Base-by-base conservation (phyloP, 2,797 vertebrate genomes). In the Florisuga fusca region DNA sequence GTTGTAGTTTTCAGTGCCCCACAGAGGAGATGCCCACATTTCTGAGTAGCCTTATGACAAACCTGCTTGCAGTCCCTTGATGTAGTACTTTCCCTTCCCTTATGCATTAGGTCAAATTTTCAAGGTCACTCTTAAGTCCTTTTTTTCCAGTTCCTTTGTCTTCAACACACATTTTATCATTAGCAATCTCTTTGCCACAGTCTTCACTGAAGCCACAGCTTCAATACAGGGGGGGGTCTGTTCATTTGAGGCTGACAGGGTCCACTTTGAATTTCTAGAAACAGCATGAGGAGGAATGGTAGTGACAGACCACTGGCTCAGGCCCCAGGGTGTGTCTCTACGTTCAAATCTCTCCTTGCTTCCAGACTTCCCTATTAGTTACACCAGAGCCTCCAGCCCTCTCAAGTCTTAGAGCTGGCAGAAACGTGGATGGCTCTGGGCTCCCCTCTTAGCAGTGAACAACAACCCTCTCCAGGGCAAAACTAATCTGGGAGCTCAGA, bases 251-350 rank as follows among this genome's bases (percentile, higher is more conserved):
- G 15, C 12, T 91, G 64, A 46, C 76, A 88, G 79, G 19, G 31
- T 61, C 63, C 43, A 11, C 71, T 89, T 21, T 13, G 33, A 25
- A 18, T 45, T 75, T 63, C 71, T 73, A 66, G 71, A n/a, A 93
- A 51, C 62, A 68, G 84, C 26, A 3, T 94, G 96, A 96, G 89
- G 58, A 90, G 87, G 38, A 97, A 81, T 1, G 2, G 61, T 46
- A 96, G 74, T 96, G 97, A 97, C 96, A 97, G 94, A 93, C 87
- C 89, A 96, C 96, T 96, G 96, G 96, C 94, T 96, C 12, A 0
- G 14, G 67, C 96, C 88, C 23, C 45, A 2, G 94, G 96, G 85
- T 15, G 46, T 59, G 55, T 97, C 93, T 76, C 86, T 76, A 8
- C 7, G 0, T 43, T 83, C 90, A 59, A n/a, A 87, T 94, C 93